phyloP scores from a whole-genome alignment of 2,113 vertebrate species.

The Eurystomus gularis region DNA sequence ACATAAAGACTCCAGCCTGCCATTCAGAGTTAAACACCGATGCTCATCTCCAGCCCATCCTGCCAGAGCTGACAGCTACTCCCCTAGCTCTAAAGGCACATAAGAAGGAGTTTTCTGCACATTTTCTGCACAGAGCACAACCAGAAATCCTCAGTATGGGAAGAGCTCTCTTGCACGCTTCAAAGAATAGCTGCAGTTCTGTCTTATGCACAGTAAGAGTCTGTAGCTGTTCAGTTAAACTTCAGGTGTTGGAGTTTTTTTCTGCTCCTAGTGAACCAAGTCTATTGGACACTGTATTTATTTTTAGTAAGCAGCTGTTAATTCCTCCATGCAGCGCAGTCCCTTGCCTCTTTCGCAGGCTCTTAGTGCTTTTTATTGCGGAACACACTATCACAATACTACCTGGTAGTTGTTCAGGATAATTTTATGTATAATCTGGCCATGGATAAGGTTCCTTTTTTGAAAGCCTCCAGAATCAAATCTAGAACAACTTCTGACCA shows the following conservation, averaged over 20 bases:
- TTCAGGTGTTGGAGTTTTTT: accelerated
- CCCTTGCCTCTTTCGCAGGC: neutral
- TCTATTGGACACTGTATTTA: neutral
- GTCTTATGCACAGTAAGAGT: neutral
- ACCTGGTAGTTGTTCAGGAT: neutral
- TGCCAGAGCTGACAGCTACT: neutral
- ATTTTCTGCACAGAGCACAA: neutral
- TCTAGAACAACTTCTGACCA: neutral
- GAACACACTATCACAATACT: neutral
- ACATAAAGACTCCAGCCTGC: neutral
- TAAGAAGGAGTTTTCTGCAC: neutral
- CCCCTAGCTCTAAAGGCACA: neutral
- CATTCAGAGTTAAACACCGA: neutral
- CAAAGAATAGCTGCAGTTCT: neutral
- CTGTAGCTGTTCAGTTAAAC: neutral
- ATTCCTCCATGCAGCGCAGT: neutral
- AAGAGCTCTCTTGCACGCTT: neutral
- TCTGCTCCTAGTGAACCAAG: neutral
- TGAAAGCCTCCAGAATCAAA: neutral
- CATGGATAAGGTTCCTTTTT: neutral
- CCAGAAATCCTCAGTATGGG: neutral
- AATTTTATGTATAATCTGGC: neutral
- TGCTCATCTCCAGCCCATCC: neutral
- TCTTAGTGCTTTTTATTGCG: neutral
- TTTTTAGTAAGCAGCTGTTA: neutral